Evolutionary conservation across 1,140 invertebrate species (phyloP).

Genomic region (Phortica variegata): DNA sequence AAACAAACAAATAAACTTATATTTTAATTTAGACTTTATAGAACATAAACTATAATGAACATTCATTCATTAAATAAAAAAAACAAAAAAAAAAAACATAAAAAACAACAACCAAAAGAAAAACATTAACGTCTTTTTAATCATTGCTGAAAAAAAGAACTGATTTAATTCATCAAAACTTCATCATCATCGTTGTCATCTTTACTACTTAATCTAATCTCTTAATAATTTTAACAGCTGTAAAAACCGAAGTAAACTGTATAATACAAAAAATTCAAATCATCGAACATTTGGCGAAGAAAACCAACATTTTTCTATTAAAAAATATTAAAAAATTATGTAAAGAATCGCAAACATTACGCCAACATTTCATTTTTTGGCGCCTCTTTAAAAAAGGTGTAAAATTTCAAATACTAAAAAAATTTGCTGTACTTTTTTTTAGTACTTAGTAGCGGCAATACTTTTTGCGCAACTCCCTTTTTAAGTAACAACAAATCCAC

Average conservation of each 20-base stretch:
- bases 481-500: no score
- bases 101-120: conserved; percentile 21
- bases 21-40: conserved; percentile 53
- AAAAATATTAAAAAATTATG: conserved; percentile 21
- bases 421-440: no score
- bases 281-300: no score
- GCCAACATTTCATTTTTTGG: no score
- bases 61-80: conserved; percentile 22
- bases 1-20: conserved; percentile 33
- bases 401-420: no score
- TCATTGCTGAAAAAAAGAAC: conserved; percentile 15
- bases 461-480: no score
- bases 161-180: conserved; percentile 9
- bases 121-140: conserved; percentile 26
- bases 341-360: no score
- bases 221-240: conserved; percentile 38
- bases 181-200: conserved; percentile 16
- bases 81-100: conserved; percentile 12
- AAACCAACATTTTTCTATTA: background rate
- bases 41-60: no score
- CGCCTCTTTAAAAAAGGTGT: no score
- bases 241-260: conserved; percentile 22
- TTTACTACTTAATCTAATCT: conserved; percentile 33
- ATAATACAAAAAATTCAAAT: background rate
- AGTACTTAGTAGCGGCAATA: no score